Evolutionary conservation across 2,113 vertebrate species (phyloP).

Genomic region (Cepphus grylle): DNA sequence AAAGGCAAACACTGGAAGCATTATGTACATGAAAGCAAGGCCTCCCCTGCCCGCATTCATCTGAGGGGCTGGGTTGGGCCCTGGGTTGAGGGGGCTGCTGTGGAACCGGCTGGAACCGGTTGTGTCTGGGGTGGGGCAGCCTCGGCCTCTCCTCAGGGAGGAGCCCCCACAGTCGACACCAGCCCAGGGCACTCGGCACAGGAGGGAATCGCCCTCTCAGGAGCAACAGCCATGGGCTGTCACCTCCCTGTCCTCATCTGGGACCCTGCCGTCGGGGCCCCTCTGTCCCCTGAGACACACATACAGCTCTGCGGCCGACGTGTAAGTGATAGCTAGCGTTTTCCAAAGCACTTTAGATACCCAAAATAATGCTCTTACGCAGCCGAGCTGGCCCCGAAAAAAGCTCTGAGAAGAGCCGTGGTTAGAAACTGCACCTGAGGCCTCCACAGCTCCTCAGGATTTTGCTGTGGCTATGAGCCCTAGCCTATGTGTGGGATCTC

Average conservation of each 20-base stretch:
- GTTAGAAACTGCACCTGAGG: not conserved
- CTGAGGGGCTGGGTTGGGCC: no score
- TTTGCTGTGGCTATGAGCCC: not conserved
- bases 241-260: rapidly evolving
- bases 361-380: not conserved
- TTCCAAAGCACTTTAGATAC: not conserved
- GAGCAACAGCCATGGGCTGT: not conserved
- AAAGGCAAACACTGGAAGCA: not conserved
- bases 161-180: rapidly evolving
- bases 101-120: rapidly evolving
- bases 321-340: not conserved
- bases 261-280: rapidly evolving
- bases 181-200: no score
- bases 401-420: not conserved
- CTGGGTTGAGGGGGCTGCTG: not conserved
- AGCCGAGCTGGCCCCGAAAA: rapidly evolving
- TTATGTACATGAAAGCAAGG: not conserved
- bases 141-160: no score
- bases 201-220: rapidly evolving
- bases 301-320: rapidly evolving
- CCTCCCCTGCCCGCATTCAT: rapidly evolving
- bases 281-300: not conserved
- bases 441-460: not conserved
- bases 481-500: not conserved
- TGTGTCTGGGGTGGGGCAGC: rapidly evolving